Base-by-base conservation (phyloP, 2,888 invertebrate species). In the Xanthia togata region DNA sequence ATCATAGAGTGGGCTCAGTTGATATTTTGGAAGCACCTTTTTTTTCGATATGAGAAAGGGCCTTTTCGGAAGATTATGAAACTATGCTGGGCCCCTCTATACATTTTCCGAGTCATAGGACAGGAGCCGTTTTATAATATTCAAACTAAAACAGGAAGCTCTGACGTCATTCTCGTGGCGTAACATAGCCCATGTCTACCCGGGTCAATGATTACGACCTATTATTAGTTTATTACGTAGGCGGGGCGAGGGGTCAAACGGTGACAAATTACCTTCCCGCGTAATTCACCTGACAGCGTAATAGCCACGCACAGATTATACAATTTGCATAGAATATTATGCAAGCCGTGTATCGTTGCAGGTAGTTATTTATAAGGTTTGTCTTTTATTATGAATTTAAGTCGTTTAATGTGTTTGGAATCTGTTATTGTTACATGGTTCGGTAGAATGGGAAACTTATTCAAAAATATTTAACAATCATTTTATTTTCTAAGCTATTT, bases 241-340 rank as follows among this genome's bases (percentile, higher is more conserved):
- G 82, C 69, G 74, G 76, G 57, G 26, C 68, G n/a, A 44, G 70
- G 82, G 87, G 87, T 88, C 85, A 88, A 85, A 70, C 76, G 83
- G 76, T 83, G 89, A 88, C 85, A 87, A 77, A 87, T 87, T 83
- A 82, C 78, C 68, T 75, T 74, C 67, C 78, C 77, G 84, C 89
- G 87, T 84, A 87, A 85, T 87, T 87, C 70, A 60, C 76, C 74
- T 74, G 82, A 81, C 85, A 85, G 73, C 59, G 50, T 84, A 76
- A 84, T 80, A 78, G 76, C 74, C 76, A 78, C 62, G 76, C 76
- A 87, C 76, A 79, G 79, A 85, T 87, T 87, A 78, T 80, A 72
- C 77, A 83, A 88, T 88, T 88, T 88, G 89, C 85, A 87, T 88
- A 85, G 72, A 79, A 81, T 88, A 86, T 84, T 83, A 74, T 53